Conservation (phyloP, 2,888 invertebrate species). For the Ophion obscuratus region DNA sequence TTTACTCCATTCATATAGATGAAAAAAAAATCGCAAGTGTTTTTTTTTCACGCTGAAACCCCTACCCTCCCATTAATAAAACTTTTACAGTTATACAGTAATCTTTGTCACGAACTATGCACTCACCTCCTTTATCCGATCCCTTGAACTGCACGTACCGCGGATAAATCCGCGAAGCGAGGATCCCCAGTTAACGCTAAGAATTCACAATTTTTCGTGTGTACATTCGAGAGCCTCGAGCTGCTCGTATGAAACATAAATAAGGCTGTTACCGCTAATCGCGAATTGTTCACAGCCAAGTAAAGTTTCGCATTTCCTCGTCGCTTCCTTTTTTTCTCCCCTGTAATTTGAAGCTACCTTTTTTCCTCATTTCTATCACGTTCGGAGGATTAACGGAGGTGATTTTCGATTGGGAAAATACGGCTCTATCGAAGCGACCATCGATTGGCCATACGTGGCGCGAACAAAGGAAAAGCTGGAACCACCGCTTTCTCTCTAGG, state of each 20-base stretch:
- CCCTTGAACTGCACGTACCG: background rate
- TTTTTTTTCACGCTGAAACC: no score
- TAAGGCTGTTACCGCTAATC: slow-evolving; percentile 54
- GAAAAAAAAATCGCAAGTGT: no score
- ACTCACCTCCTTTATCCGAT: background rate
- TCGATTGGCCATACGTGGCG: slow-evolving; percentile 47
- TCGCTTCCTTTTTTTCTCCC: background rate
- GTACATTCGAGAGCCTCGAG: background rate
- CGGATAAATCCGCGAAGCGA: background rate
- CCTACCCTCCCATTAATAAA: no score
- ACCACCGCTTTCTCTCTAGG: slow-evolving; percentile 35
- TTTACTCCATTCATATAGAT: no score
- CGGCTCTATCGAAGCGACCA: slow-evolving; percentile 48
- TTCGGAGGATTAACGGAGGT: slow-evolving; percentile 64
- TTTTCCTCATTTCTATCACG: slow-evolving; percentile 63
- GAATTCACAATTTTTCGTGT: slow-evolving; percentile 6
- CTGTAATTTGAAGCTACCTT: slow-evolving; percentile 2
- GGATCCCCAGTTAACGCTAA: background rate
- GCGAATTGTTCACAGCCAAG: slow-evolving; percentile 41
- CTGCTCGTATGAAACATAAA: slow-evolving; percentile 36
- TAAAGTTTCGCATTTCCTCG: slow-evolving; percentile 20
- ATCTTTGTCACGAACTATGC: no score
- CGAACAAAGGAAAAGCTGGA: slow-evolving; percentile 61
- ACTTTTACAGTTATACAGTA: no score
- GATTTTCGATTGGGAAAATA: slow-evolving; percentile 64